These are phyloP conservation scores for Stigmatopora nigra DNA, from an alignment of 2,113 vertebrate genomes.

Conservation along the genomic window DNA sequence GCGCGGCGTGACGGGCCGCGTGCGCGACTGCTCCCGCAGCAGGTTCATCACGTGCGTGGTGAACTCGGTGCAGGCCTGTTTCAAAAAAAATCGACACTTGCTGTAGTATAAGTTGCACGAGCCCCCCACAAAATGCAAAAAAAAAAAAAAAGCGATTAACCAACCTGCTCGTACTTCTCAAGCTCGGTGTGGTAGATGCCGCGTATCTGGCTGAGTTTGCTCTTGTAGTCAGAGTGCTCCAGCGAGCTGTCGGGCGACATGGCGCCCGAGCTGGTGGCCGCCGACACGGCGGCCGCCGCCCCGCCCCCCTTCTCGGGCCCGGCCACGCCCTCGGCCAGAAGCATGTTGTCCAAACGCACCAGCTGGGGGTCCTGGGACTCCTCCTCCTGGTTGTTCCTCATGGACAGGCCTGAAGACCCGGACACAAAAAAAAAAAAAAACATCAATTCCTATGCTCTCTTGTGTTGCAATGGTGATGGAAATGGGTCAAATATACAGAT, in stretches of 20 bases:
- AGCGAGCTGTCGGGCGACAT: slow-evolving; percentile 87
- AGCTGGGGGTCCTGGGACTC: slow-evolving; percentile 86
- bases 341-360: slow-evolving; percentile 89
- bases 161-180: slow-evolving; percentile 91
- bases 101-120: no score
- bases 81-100: neutral
- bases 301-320: slow-evolving; percentile 87
- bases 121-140: no score
- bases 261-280: slow-evolving; percentile 80
- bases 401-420: slow-evolving; percentile 74
- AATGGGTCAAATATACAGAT: no score
- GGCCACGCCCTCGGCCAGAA: slow-evolving; percentile 85
- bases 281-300: slow-evolving; percentile 79
- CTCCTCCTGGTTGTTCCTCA: slow-evolving; percentile 83
- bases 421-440: no score
- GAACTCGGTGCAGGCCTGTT: slow-evolving; percentile 83
- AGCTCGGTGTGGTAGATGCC: slow-evolving; percentile 89
- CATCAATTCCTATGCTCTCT: no score
- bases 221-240: slow-evolving; percentile 89
- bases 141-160: no score
- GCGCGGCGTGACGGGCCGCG: slow-evolving; percentile 80
- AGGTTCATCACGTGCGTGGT: slow-evolving; percentile 90
- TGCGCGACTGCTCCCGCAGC: slow-evolving; percentile 84
- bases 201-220: slow-evolving; percentile 89
- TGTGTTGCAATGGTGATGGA: no score